A percentile compares a stretch with the other conserved stretches of the same genome.
phyloP scores from a whole-genome alignment of 2,797 vertebrate genomes.

The Sebastes reedi region DNA sequence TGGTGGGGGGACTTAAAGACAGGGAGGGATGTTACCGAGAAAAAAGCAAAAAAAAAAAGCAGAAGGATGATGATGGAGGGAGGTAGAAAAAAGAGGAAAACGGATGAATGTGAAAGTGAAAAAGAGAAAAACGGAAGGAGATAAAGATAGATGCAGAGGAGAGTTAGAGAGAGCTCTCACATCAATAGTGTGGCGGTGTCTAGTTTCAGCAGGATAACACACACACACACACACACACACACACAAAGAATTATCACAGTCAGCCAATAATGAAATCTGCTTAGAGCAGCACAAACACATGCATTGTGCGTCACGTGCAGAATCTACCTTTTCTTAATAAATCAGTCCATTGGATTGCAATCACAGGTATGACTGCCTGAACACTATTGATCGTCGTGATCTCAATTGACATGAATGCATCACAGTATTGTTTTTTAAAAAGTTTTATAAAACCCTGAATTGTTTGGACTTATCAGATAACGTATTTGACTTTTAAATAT shows the following conservation, averaged over 20 bases:
- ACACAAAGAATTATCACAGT: conserved; percentile 19
- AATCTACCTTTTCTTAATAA: background rate
- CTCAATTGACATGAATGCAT: background rate
- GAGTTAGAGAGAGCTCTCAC: conserved; percentile 33
- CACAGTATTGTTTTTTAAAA: background rate
- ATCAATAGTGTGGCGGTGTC: conserved; percentile 42
- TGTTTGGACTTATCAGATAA: background rate
- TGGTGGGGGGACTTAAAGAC: background rate
- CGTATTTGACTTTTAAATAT: background rate
- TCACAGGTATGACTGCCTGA: background rate
- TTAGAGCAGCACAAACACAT: conserved; percentile 33
- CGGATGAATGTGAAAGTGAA: conserved; percentile 8
- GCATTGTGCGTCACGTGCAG: background rate
- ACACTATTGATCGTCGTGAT: background rate
- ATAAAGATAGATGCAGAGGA: conserved; percentile 32
- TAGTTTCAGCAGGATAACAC: conserved; percentile 47
- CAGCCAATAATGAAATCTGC: conserved; percentile 48
- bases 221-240: conserved; percentile 8
- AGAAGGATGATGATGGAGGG: background rate
- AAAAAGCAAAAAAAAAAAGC: background rate
- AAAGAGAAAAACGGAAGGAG: conserved; percentile 22
- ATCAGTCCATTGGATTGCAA: background rate
- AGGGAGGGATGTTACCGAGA: background rate
- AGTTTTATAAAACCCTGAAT: background rate
- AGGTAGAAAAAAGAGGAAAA: background rate